Percentiles rank a stretch among this genome's conserved stretches.
These are phyloP conservation scores for Crocidura indochinensis DNA, from an alignment of 2,797 vertebrate species.

Conservation along the genomic window DNA sequence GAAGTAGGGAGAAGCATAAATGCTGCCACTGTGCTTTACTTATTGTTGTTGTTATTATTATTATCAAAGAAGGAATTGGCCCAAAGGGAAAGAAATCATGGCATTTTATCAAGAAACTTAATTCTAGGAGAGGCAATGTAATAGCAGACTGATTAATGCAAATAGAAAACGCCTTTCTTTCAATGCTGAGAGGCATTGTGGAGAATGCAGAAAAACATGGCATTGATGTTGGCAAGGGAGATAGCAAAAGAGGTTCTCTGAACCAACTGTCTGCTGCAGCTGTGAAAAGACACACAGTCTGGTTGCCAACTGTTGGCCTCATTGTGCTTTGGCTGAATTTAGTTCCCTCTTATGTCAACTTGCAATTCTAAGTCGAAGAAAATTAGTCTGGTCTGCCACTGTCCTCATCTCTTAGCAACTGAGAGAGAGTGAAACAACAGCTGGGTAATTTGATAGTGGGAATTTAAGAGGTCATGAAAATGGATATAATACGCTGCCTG, in stretches of 20 bases:
- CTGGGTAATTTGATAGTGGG: conserved; percentile 89
- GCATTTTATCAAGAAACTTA: conserved; percentile 56
- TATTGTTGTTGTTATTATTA: not conserved
- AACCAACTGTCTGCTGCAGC: conserved; percentile 83
- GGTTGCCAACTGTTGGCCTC: conserved; percentile 79
- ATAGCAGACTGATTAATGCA: conserved; percentile 17
- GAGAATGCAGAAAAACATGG: conserved; percentile 77
- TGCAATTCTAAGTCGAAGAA: conserved; percentile 80
- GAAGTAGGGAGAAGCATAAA: not conserved
- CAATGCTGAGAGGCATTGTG: conserved; percentile 66
- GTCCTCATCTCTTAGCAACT: conserved; percentile 84
- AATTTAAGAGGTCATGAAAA: conserved; percentile 86
- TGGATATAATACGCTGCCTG: conserved; percentile 90
- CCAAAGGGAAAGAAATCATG: conserved; percentile 1
- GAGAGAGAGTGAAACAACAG: conserved; percentile 86
- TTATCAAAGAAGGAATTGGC: conserved; percentile 33
- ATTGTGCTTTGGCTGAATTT: conserved; percentile 69
- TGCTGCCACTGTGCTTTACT: not conserved
- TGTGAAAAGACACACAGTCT: conserved; percentile 84
- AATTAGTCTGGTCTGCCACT: conserved; percentile 77
- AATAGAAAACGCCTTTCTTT: conserved; percentile 65
- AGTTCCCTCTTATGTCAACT: conserved; percentile 83
- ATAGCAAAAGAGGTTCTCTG: conserved; percentile 68
- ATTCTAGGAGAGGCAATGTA: conserved; percentile 36
- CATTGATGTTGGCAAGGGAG: conserved; percentile 75